Conservation (phyloP, 2,113 vertebrate genomes). For the Rhodinocichla rosea region DNA sequence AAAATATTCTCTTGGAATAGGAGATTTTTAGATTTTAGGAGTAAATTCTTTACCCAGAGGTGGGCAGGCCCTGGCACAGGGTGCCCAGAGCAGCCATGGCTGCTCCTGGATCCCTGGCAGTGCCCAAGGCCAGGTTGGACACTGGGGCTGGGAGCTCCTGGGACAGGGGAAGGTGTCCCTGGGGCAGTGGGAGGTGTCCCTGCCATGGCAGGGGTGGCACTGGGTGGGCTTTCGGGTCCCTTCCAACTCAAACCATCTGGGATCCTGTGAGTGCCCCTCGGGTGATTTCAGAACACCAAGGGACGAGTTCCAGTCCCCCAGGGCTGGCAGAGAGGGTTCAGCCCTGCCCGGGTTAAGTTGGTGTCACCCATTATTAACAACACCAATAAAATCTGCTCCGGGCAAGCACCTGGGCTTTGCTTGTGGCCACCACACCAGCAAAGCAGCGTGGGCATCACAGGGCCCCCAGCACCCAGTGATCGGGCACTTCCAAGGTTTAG, state of each 20-base stretch:
- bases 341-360: fast-evolving
- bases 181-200: neutral
- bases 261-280: neutral
- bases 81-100: neutral
- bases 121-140: neutral
- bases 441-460: neutral
- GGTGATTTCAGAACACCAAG: neutral
- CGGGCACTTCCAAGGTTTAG: neutral
- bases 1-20: neutral
- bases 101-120: neutral
- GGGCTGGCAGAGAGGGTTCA: neutral
- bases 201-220: neutral
- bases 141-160: neutral
- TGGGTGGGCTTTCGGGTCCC: fast-evolving
- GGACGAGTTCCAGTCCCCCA: neutral
- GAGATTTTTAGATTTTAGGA: neutral
- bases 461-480: fast-evolving
- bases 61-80: neutral
- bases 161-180: neutral
- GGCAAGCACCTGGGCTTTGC: neutral
- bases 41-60: neutral
- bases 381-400: neutral
- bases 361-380: fast-evolving
- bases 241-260: neutral
- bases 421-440: neutral